Evolutionary conservation across 2,888 invertebrate species (phyloP), one percentile per base, ranked within the genome.

Genomic region (Acronicta alni): DNA sequence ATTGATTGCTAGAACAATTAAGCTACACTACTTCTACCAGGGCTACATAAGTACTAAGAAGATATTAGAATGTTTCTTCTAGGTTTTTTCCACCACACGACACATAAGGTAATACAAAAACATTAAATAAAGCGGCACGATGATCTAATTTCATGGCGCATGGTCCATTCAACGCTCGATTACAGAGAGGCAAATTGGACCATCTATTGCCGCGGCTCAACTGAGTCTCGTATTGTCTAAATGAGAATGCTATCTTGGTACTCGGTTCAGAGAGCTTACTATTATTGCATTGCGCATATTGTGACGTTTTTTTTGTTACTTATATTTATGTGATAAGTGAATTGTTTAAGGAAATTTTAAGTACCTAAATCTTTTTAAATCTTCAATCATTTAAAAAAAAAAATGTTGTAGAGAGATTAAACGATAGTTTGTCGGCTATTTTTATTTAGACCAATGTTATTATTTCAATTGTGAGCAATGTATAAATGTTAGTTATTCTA

Each of bases 131-230:
- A 53, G 58, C 57, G 49, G 65, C 53, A 56, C 56, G 81, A 87
- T 87, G 82, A 88, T 88, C 87, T 89, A 87, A 92, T 92, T 92
- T 91, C 91, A 92, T 90, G 90, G 86, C 84, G 84, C 84, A 82
- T 83, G 87, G 86, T 85, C 88, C 84, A 89, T 92, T 87, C 88
- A 81, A 84, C 87, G 91, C 84, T 90, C 91, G 89, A 91, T 92
- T 93, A 91, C 87, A 84, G 83, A 81, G 82, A 83, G 82, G 89
- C 87, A 90, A 90, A 92, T 93, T 92, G 91, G 85, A 87, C 84
- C 88, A 92, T 92, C 88, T 87, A 90, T 92, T 90, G 84, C 86
- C 78, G 71, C 80, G 77, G 57, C 67, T 67, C 55, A 63, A 58
- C 77, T 60, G 69, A 56, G 63, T 68, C 67, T 72, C 63, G 78